Evolutionary conservation across 2,113 vertebrate genomes (phyloP).

Genomic region (Myrmecobius fasciatus): DNA sequence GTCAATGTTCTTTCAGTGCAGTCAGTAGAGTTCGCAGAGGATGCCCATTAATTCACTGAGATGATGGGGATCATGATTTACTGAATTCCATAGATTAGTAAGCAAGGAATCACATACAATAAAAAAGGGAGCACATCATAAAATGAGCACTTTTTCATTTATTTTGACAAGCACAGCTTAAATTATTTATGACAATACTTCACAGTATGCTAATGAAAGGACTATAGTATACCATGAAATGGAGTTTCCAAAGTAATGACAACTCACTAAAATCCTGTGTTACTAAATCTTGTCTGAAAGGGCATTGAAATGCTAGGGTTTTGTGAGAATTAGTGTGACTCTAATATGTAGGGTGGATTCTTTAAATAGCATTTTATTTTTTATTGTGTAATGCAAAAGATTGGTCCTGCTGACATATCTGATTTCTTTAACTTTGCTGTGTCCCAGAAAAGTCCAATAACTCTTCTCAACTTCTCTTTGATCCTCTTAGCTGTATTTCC

Average conservation of each 20-base stretch:
- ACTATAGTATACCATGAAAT: slow-evolving; percentile 29
- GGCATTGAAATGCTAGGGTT: slow-evolving; percentile 16
- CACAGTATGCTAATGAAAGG: slow-evolving; percentile 55
- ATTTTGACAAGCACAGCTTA: slow-evolving; percentile 63
- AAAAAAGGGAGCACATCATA: slow-evolving; percentile 19
- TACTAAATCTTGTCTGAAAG: slow-evolving; percentile 50
- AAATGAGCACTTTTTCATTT: slow-evolving; percentile 50
- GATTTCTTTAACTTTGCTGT: slow-evolving; percentile 63
- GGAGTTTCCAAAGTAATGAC: slow-evolving; percentile 53
- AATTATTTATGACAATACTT: slow-evolving; percentile 63
- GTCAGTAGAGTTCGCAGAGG: slow-evolving; percentile 37
- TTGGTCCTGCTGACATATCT: slow-evolving; percentile 31
- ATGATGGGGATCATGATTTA: slow-evolving; percentile 36
- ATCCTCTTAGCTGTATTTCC: slow-evolving; percentile 49
- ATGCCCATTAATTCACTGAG: slow-evolving; percentile 54
- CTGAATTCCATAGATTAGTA: slow-evolving; percentile 49
- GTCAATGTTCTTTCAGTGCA: slow-evolving; percentile 19
- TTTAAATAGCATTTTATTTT: slow-evolving; percentile 64
- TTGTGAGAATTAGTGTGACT: slow-evolving; percentile 21
- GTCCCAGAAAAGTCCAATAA: slow-evolving; percentile 66
- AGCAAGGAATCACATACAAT: slow-evolving; percentile 19
- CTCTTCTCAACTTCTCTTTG: slow-evolving; percentile 30
- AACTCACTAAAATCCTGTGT: slow-evolving; percentile 30
- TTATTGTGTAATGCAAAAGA: slow-evolving; percentile 45
- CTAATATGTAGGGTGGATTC: slow-evolving; percentile 47